Conservation (phyloP, 2,797 vertebrate species). For the Poeciliopsis gracilis region DNA sequence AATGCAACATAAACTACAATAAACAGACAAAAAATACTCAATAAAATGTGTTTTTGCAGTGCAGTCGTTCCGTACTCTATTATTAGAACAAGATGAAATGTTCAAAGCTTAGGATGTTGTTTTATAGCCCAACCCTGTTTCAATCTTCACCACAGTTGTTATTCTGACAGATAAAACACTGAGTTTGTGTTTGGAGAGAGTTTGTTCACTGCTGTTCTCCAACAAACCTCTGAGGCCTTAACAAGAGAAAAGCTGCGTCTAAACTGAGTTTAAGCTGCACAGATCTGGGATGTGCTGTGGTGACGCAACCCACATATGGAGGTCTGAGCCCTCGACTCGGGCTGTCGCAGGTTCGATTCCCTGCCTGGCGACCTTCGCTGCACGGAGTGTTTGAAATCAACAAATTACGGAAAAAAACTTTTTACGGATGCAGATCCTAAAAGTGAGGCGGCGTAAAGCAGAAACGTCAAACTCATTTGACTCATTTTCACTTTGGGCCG, state of each 20-base stretch:
- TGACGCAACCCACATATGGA: no score
- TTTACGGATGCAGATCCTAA: neutral
- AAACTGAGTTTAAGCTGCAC: neutral
- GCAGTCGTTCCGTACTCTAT: neutral
- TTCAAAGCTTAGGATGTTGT: neutral
- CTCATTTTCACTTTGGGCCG: neutral
- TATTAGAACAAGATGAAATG: neutral
- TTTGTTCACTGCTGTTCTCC: neutral
- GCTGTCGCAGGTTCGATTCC: no score
- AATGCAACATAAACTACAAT: no score
- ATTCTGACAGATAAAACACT: neutral
- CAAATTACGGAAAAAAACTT: accelerated
- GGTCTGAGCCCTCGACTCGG: no score
- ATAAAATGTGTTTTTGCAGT: neutral
- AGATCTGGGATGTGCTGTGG: no score
- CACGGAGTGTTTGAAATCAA: neutral
- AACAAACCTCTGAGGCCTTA: neutral
- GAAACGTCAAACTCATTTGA: neutral
- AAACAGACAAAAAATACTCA: no score
- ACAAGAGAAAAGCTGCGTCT: neutral
- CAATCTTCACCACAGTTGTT: neutral
- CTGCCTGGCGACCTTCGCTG: no score
- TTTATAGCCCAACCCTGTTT: neutral
- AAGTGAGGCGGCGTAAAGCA: neutral
- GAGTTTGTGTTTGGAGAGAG: no score